Conservation (phyloP, 2,888 invertebrate genomes). For the Crematogaster levior region DNA sequence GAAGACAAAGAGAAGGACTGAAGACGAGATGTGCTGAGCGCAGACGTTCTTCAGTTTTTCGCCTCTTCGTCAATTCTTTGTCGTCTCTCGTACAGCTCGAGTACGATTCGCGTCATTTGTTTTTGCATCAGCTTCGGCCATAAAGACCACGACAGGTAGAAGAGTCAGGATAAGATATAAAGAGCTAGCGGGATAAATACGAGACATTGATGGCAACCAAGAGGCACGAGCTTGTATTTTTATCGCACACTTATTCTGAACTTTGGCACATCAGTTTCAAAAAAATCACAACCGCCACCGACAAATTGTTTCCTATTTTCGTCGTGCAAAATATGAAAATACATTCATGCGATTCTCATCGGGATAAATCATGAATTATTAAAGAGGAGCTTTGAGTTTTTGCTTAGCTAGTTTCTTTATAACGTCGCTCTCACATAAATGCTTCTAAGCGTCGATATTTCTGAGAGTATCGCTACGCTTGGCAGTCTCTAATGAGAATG, state of each 20-base stretch:
- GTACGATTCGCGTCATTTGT: slow-evolving; percentile 29
- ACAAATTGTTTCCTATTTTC: slow-evolving; percentile 14
- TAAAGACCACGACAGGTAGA: slow-evolving; percentile 14
- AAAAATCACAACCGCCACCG: background rate
- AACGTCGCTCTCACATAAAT: slow-evolving; percentile 22
- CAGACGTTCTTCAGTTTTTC: slow-evolving; percentile 44
- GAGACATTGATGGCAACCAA: slow-evolving; percentile 5
- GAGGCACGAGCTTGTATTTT: slow-evolving; percentile 1
- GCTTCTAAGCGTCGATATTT: slow-evolving; percentile 1
- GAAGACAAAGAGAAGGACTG: slow-evolving; percentile 26
- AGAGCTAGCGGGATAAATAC: background rate
- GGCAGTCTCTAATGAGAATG: slow-evolving; percentile 29
- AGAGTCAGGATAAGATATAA: slow-evolving; percentile 4
- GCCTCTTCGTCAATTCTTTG: slow-evolving; percentile 16
- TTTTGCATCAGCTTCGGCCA: slow-evolving; percentile 20
- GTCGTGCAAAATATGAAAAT: slow-evolving; percentile 38
- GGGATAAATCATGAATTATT: slow-evolving; percentile 45
- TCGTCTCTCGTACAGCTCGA: slow-evolving; percentile 18
- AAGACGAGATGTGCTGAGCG: slow-evolving; percentile 26
- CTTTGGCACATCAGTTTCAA: background rate
- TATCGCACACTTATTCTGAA: background rate
- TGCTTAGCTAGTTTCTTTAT: slow-evolving; percentile 12
- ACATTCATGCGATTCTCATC: slow-evolving; percentile 33
- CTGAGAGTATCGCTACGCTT: slow-evolving; percentile 13
- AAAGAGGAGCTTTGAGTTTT: slow-evolving; percentile 14